Percentiles rank a stretch among this genome's conserved stretches.
Conservation (phyloP, 2,797 vertebrate species). For the Gambelia wislizenii region DNA sequence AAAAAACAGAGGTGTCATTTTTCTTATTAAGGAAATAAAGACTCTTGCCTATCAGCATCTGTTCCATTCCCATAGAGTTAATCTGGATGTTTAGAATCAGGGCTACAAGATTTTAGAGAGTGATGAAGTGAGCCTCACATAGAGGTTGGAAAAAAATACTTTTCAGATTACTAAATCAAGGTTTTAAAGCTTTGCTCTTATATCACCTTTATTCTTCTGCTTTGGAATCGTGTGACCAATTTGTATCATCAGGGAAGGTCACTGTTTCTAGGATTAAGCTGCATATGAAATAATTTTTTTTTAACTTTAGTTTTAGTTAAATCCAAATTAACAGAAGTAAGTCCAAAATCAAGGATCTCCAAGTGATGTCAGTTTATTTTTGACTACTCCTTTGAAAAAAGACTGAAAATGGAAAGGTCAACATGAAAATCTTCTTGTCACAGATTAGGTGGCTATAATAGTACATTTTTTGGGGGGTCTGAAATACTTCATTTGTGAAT, state of each 20-base stretch:
- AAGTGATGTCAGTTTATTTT: background rate
- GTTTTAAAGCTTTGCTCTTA: background rate
- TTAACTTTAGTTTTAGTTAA: background rate
- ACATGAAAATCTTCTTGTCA: background rate
- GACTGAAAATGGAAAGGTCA: background rate
- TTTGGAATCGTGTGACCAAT: background rate
- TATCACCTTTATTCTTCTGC: background rate
- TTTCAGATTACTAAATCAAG: too few species aligned
- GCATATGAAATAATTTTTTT: background rate
- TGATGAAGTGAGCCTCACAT: background rate
- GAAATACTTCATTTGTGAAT: background rate
- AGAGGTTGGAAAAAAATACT: too few species aligned
- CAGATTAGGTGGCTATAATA: background rate
- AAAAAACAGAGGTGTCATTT: background rate
- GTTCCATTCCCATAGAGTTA: background rate
- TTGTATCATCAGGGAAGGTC: background rate
- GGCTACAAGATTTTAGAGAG: background rate
- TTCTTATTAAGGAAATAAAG: background rate
- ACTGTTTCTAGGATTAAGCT: background rate
- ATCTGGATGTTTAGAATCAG: background rate
- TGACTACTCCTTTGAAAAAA: background rate
- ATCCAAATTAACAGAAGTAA: background rate
- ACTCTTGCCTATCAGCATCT: background rate
- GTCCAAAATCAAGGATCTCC: background rate
- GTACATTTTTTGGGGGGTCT: background rate